Evolutionary conservation across 2,113 vertebrate species (phyloP), one percentile per base, ranked within the genome.

Genomic region (Phyllostomus hastatus): DNA sequence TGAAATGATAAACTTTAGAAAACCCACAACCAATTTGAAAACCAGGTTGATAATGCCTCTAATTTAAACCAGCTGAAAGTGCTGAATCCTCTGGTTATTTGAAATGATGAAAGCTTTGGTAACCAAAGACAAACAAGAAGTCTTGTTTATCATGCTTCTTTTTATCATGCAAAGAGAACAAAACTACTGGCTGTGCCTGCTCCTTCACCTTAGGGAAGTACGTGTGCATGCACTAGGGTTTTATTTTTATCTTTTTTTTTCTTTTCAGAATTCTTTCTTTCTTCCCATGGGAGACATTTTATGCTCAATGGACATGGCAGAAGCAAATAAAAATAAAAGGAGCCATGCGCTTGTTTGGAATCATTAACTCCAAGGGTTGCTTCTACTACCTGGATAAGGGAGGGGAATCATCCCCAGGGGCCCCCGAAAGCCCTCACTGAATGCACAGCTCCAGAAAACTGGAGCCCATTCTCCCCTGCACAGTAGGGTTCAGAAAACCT

Each of bases 231-330:
- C 20, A 6, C 59, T 64, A 46, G 22, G 33, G 59, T 72, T 92
- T 86, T 79, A 43, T 80, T 38, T 7, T 83, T 48, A 17, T 46
- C 50, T 92, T 28, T 59, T 59, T 57, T 50, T 38, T 15, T 54
- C 11, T 95, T 82, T 94, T 73, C 2, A 2, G 61, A 97, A 94
- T 95, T 87, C 26, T 48, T 84, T 96, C 92, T 70, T 72, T 64
- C 46, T 92, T 85, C 85, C 67, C 66, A 88, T 90, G 83, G 86
- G 64, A 84, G 10, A 43, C 3, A 88, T 96, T 97, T 95, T 43
- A 66, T 79, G 73, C 54, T 97, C 54, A 94, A 4, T 0, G 22
- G 92, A 31, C 54, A 33, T 3, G 57, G 6, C 0, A 20, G 79
- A 78, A 95, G 7, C 41, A 95, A 92, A 91, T 1, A 4, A 78